Base-by-base conservation (phyloP, 2,888 invertebrate genomes). In the Pseudeuparius sepicola region DNA sequence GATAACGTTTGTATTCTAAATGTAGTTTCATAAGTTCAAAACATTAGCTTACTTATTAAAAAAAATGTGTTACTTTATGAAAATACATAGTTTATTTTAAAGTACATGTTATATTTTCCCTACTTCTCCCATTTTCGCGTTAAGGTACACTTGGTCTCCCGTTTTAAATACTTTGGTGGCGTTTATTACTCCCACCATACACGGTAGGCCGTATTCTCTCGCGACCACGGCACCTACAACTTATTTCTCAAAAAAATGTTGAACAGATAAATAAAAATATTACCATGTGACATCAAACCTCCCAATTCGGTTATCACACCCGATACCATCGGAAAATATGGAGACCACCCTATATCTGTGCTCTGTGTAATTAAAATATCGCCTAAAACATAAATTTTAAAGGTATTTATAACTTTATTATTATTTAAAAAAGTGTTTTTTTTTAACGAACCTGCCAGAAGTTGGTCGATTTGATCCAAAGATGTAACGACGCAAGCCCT, bases 261-360 rank as follows among this genome's bases (percentile, higher is more conserved):
- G 23, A 31, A 7, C 10, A 5, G 6, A 6, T 24, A 34, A 9
- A 10, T 7, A 24, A 27, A n/a, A 31, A 39, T 11, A 5, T 43
- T 59, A 81, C 83, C 87, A 52, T 87, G 86, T 18, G 86, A 86
- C 46, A 86, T 75, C 3, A 87, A 67, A 15, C 87, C 87, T 1
- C 87, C 87, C 1, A 85, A 66, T 58, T 88, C 87, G 0, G 86
- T 87, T 5, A 84, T 78, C 29, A 87, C 71, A 5, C 86, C 88
- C 1, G 73, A 64, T 11, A 88, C 57, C 29, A 86, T 68, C 1
- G 85, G 83, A 58, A 87, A 88, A 61, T 85, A 86, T 0, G 86
- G 85, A 2, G 80, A 78, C 87, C 87, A 88, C 2, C 82, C 85
- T 44, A 87, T 78, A 54, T 88, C 87, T 0, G 86, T 86, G 24